Evolutionary conservation across 2,888 invertebrate species (phyloP), one percentile per base, ranked within the genome.

Genomic region (Lithophane ornitopus): DNA sequence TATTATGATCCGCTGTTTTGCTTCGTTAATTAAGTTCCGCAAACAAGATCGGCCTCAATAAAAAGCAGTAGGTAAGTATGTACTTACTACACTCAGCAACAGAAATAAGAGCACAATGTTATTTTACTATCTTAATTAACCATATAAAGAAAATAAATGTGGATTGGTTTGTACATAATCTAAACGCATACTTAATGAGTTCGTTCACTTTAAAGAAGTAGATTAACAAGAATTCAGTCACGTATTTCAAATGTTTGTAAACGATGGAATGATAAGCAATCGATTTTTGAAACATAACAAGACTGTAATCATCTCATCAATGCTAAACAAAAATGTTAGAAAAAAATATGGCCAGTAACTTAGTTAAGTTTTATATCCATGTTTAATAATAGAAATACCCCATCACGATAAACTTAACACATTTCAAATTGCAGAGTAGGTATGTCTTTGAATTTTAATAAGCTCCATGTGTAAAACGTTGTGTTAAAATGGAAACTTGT

Each of bases 201-300:
- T 91, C 88, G 70, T 91, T 92, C 86, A 89, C 91, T 74, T 83
- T 67, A 39, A 72, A 84, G 71, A 69, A 84, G 80, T 69, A n/a
- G 52, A 76, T 84, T 76, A 84, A 46, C 39, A 52, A 73, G 14
- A 72, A 61, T 58, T 74, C 58, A 61, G 19, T 70, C 52, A 12
- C 34, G 34, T 58, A 59, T 22, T 49, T 28, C 26, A 62, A 58
- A 69, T 80, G 16, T 82, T 69, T 68, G 39, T 69, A 69, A 69
- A 65, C 19, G 34, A 26, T 44, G 19, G 11, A 39, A 16, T 39
- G 14, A 74, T 22, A 19, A 0, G 9, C 22, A 22, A 34, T 9
- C n/a, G 8, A 46, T 46, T 46, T 65, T n/a, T 41, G 1, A 66
- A 44, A 81, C 41, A 76, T 28, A 4, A 49, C 7, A 0, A 41